Percentiles rank a stretch among this genome's conserved stretches.
These are phyloP conservation scores for Hemicrepidius hirtus DNA, from an alignment of 2,888 invertebrate genomes.

Conservation along the genomic window DNA sequence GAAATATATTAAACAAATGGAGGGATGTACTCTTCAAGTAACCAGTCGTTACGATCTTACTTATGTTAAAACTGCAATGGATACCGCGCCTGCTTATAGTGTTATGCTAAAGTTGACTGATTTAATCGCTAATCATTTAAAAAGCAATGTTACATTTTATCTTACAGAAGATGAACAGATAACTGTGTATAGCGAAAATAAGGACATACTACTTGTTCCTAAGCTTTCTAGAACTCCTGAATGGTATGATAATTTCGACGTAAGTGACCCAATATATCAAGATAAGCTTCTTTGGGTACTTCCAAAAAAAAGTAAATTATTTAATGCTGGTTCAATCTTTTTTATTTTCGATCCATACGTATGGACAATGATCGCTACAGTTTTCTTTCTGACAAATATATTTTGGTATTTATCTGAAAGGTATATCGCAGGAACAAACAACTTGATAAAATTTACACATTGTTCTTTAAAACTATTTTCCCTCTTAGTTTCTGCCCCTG, in stretches of 20 bases:
- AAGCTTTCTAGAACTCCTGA: not conserved
- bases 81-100: not conserved
- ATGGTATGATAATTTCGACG: not conserved
- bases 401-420: not conserved
- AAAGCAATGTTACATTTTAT: not conserved
- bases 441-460: not conserved
- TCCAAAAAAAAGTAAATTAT: not conserved
- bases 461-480: not conserved
- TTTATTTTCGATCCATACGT: not conserved
- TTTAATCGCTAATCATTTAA: not conserved
- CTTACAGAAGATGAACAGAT: not conserved
- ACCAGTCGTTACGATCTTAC: not conserved
- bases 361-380: not conserved
- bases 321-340: not conserved
- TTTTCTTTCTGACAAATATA: not conserved
- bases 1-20: not conserved
- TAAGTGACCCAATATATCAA: not conserved
- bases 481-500: not conserved
- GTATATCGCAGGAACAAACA: not conserved
- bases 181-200: not conserved
- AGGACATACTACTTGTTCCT: not conserved
- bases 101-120: not conserved
- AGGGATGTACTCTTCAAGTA: not conserved
- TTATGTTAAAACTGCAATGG: not conserved
- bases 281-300: constrained; percentile 1